phyloP scores from a whole-genome alignment of 2,113 vertebrate genomes.

The Telmatochromis sp. region DNA sequence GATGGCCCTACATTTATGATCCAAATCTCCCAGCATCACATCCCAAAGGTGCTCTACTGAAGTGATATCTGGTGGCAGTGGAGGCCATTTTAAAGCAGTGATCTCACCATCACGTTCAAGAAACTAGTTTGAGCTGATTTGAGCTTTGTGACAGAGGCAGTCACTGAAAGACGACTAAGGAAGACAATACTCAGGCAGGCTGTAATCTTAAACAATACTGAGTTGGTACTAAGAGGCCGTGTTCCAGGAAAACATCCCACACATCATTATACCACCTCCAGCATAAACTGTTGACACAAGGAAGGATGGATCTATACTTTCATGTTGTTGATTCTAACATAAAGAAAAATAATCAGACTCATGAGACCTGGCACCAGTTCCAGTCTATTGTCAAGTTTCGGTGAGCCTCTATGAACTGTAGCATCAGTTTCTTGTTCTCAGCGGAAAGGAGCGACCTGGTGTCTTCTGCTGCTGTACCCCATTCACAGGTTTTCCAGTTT shows the following conservation, averaged over 20 bases:
- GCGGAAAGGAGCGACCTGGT: not conserved
- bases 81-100: not conserved
- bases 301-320: not conserved
- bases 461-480: not conserved
- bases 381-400: not conserved
- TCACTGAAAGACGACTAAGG: not conserved
- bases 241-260: not conserved
- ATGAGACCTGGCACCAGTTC: not conserved
- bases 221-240: not conserved
- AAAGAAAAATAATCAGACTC: not conserved
- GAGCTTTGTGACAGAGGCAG: not conserved
- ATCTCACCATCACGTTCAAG: not conserved
- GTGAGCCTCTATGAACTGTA: not conserved
- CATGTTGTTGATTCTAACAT: not conserved
- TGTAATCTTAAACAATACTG: not conserved
- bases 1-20: not conserved
- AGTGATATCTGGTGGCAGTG: not conserved
- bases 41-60: not conserved
- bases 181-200: not conserved
- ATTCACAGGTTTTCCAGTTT: not conserved
- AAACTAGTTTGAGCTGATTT: not conserved
- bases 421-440: not conserved
- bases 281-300: not conserved
- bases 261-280: not conserved
- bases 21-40: not conserved